Base-by-base conservation (phyloP, 2,888 invertebrate species). In the Perizoma flavofasciatum region DNA sequence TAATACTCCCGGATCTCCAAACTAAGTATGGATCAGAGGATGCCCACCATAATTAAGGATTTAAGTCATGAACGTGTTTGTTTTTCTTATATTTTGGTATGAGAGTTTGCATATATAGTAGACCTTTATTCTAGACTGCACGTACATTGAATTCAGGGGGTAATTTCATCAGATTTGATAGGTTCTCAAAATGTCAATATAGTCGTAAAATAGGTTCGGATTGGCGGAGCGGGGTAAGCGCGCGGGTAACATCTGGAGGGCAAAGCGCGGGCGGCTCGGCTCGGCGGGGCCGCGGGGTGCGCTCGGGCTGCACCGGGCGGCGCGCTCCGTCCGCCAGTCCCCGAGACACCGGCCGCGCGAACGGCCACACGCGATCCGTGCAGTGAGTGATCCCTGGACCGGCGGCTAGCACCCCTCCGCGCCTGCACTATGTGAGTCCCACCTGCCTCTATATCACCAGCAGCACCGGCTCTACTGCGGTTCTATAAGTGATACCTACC, bases 321-420 rank as follows among this genome's bases (percentile, higher is more conserved):
- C 70, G 53, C 22, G 22, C 37, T 37, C 37, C 37, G 37, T 82
- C 81, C 87, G 89, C 85, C 89, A 92, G 92, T 92, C 89, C 90
- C 85, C 88, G 86, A 89, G 88, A 89, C 90, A 88, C 87, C 90
- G 91, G 89, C 91, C 89, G 86, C 79, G 89, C 79, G 91, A 88
- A 85, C 91, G 90, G 90, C 90, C 89, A 88, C 78, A 55, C 88
- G 89, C 87, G 85, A 85, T 70, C 71, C 70, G 81, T 81, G 78
- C 81, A 77, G 79, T 83, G 81, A 75, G 82, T 83, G 81, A 72
- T 76, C 78, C 67, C 80, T 48, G 78, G 81, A 83, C 84, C 79
- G 81, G 78, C 79, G 86, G 71, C 73, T 79, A 71, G 75, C 81
- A 77, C 78, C 79, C 79, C 71, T 73, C 70, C 78, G 78, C 74